These are phyloP conservation scores for Pelvicachromis taeniatus DNA, from an alignment of 2,113 vertebrate species.

Conservation along the genomic window DNA sequence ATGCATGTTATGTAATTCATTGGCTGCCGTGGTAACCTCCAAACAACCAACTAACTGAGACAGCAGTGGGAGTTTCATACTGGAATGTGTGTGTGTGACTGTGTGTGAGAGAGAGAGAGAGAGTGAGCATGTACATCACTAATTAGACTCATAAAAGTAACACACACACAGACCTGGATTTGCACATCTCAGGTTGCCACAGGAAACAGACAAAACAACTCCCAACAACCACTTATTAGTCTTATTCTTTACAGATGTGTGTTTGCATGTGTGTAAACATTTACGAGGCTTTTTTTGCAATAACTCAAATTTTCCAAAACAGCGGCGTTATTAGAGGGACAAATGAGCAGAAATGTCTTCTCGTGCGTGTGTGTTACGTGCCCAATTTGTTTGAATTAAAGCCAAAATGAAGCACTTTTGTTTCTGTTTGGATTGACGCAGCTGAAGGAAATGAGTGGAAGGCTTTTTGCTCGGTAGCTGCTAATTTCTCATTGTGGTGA, in stretches of 20 bases:
- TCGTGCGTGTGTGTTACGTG: background rate
- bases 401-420: background rate
- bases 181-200: constrained; percentile 52
- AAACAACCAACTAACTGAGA: background rate
- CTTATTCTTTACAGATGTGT: constrained; percentile 45
- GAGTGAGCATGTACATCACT: constrained; percentile 11
- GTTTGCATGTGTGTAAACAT: background rate
- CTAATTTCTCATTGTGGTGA: background rate
- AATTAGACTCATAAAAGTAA: constrained; percentile 63
- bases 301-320: background rate
- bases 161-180: constrained; percentile 51
- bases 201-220: constrained; percentile 69
- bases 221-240: constrained; percentile 48
- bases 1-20: background rate
- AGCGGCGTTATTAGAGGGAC: background rate
- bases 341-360: background rate
- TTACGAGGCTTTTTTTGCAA: background rate
- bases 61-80: background rate
- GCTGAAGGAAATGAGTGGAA: background rate
- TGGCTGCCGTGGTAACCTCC: background rate
- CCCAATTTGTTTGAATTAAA: background rate
- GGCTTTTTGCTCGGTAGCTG: background rate
- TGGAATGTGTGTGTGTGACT: background rate
- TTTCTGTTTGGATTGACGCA: background rate
- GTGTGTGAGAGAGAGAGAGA: background rate